Evolutionary conservation across 1,140 invertebrate species (phyloP), one percentile per base, ranked within the genome.

Genomic region (Drosophila willistoni): DNA sequence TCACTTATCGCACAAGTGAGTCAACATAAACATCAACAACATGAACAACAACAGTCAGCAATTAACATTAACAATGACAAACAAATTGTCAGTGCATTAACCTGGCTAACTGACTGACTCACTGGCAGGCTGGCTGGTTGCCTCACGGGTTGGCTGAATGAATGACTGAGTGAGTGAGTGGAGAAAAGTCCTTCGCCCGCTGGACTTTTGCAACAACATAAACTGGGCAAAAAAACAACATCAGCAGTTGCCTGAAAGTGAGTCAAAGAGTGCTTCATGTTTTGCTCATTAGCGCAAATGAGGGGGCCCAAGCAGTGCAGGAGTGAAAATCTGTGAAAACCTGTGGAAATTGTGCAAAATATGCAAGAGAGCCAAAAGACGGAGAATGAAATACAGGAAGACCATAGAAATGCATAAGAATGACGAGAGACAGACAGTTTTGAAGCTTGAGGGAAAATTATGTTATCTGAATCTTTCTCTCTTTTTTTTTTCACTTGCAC

Each of bases 21-120:
- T 81, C 70, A 71, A 61, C 77, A 85, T 62, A 71, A 51, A 51
- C 71, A 69, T 57, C 59, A 56, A 59, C 44, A 51, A 51, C 44
- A 83, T 64, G 54, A 80, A 62, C 64, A 71, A 59, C 39, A 57
- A 41, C 64, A 73, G 57, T 64, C 72, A 61, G 34, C 59, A 61
- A 61, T 39, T 61, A n/a, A n/a, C 59, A 42, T 61, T 10, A 25
- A 22, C 17, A 61, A 61, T 42, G 39, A 61, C 22, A 17, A 72
- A 57, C 34, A 56, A 76, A 79, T 79, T 76, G 82, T 73, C 76
- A 80, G 83, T 76, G 67, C 83, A 83, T 77, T 89, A 80, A 83
- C 84, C 83, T 47, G 62, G 42, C 68, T 59, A 10, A 55, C 55
- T 39, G 17, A 36, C 41, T 65, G 73, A 57, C 42, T 44, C 51